These are phyloP conservation scores for Tetragnatha versicolor DNA, from an alignment of 1,140 invertebrate species.

Conservation along the genomic window DNA sequence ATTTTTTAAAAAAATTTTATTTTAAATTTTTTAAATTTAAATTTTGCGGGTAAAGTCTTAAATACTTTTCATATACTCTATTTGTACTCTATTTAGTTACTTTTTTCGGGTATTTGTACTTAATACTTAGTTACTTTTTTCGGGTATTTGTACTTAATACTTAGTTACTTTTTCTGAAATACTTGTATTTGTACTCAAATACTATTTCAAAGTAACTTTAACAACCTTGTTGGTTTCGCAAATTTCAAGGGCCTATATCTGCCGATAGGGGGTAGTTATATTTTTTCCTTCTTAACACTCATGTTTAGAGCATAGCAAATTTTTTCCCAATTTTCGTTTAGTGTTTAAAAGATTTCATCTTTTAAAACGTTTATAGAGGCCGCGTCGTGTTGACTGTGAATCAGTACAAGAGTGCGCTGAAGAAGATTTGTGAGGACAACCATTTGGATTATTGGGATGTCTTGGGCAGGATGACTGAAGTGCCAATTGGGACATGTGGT, in stretches of 20 bases:
- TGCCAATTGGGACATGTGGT: not conserved
- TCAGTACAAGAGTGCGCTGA: not conserved
- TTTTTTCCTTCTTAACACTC: not conserved
- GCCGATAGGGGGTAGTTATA: too few relatives aligned
- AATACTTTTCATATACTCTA: not conserved
- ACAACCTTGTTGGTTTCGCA: too few relatives aligned
- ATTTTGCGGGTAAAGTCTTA: not conserved
- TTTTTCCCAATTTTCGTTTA: not conserved
- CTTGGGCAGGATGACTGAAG: not conserved
- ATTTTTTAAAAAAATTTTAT: not conserved
- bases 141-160: too few relatives aligned
- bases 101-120: too few relatives aligned
- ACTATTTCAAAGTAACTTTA: too few relatives aligned
- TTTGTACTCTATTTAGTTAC: too few relatives aligned
- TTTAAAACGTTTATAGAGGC: not conserved
- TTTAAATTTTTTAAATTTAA: not conserved
- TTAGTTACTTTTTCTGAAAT: too few relatives aligned
- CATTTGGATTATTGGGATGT: conserved; percentile 1
- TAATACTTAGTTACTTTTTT: too few relatives aligned
- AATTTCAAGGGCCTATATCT: too few relatives aligned
- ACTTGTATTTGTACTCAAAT: too few relatives aligned
- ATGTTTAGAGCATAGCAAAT: not conserved
- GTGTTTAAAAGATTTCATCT: not conserved
- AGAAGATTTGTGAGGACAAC: not conserved
- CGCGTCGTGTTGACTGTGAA: not conserved